Percentiles rank a stretch among this genome's conserved stretches.
phyloP scores from a whole-genome alignment of 2,888 invertebrate species.

The Globia sparganii region DNA sequence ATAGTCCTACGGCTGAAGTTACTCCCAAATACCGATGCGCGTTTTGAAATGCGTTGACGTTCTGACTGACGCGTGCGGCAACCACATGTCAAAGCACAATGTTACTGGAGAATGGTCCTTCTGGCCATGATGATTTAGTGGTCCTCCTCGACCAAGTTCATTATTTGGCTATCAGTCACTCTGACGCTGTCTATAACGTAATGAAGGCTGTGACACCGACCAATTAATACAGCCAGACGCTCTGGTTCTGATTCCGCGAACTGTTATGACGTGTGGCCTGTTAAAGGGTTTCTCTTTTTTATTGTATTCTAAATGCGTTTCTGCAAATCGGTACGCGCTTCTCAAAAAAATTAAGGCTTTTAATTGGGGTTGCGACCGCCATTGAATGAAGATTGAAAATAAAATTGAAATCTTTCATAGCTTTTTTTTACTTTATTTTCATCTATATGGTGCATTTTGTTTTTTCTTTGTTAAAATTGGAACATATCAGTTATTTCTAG shows the following conservation, averaged over 20 bases:
- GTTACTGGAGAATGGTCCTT: conserved; percentile 18
- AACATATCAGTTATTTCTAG: not conserved
- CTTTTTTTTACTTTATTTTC: not conserved
- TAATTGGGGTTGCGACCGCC: no score
- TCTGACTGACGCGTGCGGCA: not conserved
- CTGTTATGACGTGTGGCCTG: conserved; percentile 34
- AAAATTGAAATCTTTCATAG: not conserved
- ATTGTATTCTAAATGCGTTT: conserved; percentile 6
- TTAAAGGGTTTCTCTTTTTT: not conserved
- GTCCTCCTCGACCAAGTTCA: conserved; percentile 67
- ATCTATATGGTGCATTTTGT: not conserved
- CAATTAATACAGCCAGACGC: conserved; percentile 69
- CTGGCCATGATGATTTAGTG: conserved; percentile 9
- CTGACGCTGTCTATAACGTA: conserved; percentile 67
- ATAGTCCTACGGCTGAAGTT: not conserved
- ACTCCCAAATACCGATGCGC: not conserved
- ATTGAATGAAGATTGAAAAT: not conserved
- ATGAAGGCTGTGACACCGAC: conserved; percentile 68
- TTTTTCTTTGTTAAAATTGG: not conserved
- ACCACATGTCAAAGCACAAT: conserved; percentile 1
- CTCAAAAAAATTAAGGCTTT: not conserved
- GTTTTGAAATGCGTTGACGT: not conserved
- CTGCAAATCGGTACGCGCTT: not conserved
- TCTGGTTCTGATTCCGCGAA: conserved; percentile 33
- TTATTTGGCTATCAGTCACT: conserved; percentile 77